phyloP scores from a whole-genome alignment of 2,888 invertebrate genomes.

The Amphipyra berbera region DNA sequence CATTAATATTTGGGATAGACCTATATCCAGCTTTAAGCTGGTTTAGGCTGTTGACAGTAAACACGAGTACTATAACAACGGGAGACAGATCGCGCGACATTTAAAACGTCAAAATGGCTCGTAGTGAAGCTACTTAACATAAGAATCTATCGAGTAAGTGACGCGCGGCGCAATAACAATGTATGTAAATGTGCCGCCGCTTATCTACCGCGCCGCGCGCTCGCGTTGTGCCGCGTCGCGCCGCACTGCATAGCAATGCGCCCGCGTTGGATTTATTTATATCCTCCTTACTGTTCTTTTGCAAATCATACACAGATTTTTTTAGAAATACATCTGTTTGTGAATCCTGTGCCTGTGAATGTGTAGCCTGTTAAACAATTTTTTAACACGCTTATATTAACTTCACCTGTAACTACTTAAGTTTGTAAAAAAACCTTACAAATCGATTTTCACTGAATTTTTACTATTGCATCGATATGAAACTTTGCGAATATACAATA shows the following conservation, averaged over 20 bases:
- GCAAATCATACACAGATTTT: conserved; percentile 18
- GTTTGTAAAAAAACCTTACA: no score
- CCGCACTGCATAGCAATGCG: conserved; percentile 26
- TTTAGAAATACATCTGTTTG: not conserved
- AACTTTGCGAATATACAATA: no score
- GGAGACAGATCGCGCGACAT: not conserved
- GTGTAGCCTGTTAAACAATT: no score
- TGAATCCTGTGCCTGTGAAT: not conserved
- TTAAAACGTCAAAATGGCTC: conserved; percentile 7
- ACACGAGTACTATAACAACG: not conserved
- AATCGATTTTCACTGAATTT: no score
- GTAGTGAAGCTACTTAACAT: conserved; percentile 8
- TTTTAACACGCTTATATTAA: no score
- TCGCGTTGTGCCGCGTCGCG: not conserved
- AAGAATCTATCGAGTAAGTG: conserved; percentile 6
- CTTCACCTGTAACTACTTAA: no score
- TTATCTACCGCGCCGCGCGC: conserved; percentile 12
- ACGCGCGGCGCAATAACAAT: conserved; percentile 12
- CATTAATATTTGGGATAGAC: no score
- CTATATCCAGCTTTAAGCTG: no score
- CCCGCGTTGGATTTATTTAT: conserved; percentile 18
- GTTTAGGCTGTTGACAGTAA: no score
- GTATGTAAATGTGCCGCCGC: conserved; percentile 28
- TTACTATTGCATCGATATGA: no score
- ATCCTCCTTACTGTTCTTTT: conserved; percentile 1